A percentile compares a stretch with the other conserved stretches of the same genome.
These are phyloP conservation scores for Leptopilina myrica DNA, from an alignment of 2,888 invertebrate genomes.

Conservation along the genomic window DNA sequence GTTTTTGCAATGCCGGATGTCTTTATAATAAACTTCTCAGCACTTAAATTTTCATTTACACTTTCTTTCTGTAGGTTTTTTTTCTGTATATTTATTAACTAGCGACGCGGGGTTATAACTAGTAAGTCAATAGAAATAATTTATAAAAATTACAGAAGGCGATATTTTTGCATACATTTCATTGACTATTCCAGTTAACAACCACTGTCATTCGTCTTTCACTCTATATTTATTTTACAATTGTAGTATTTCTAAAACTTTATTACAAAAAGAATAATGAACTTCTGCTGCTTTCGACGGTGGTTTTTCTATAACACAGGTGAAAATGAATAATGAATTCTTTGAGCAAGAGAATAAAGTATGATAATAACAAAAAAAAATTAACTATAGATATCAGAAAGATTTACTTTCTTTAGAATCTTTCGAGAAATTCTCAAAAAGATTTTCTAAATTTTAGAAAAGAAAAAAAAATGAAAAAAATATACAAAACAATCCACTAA, in stretches of 20 bases:
- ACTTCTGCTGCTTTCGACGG: constrained; percentile 12
- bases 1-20: constrained; percentile 27
- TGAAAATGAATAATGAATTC: constrained; percentile 23
- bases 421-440: not conserved
- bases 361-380: not conserved
- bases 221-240: constrained; percentile 22
- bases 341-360: constrained; percentile 21
- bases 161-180: constrained; percentile 8
- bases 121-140: constrained; percentile 23
- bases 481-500: not conserved
- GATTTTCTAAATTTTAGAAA: constrained; percentile 1
- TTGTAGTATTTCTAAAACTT: constrained; percentile 22
- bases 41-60: constrained; percentile 20
- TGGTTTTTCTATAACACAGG: not conserved
- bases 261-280: constrained; percentile 22
- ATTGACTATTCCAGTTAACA: constrained; percentile 19
- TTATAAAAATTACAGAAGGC: constrained; percentile 35
- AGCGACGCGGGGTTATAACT: constrained; percentile 1
- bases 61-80: not conserved
- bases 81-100: constrained; percentile 2
- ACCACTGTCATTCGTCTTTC: constrained; percentile 2
- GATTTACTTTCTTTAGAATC: constrained; percentile 17
- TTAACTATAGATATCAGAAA: not conserved
- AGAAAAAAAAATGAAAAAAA: not conserved
- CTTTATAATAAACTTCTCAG: constrained; percentile 16